Percentiles rank a stretch among this genome's conserved stretches.
phyloP scores from a whole-genome alignment of 2,797 vertebrate genomes.

The Phataginus tetradactyla region DNA sequence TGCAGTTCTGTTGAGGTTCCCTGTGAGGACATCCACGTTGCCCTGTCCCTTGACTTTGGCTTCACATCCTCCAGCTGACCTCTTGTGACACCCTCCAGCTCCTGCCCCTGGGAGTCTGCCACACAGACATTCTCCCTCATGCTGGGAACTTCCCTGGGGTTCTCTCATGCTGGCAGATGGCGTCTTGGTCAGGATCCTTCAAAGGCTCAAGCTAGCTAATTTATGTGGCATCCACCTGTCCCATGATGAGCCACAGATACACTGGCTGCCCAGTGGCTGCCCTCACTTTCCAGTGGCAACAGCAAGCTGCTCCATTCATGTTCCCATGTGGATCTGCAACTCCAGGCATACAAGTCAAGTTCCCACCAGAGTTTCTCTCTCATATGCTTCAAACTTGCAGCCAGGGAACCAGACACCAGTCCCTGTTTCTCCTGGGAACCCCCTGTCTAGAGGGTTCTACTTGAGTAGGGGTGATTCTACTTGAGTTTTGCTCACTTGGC shows the following conservation, averaged over 20 bases:
- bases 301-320: not conserved
- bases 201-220: not conserved
- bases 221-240: not conserved
- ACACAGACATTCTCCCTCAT: not conserved
- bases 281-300: not conserved
- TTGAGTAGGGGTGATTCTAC: not conserved
- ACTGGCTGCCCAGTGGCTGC: not conserved
- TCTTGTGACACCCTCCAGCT: not conserved
- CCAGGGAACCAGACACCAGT: not conserved
- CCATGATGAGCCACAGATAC: not conserved
- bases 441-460: not conserved
- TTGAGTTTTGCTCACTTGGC: not conserved
- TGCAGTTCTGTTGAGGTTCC: not conserved
- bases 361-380: not conserved
- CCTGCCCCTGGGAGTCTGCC: not conserved
- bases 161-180: not conserved
- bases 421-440: not conserved
- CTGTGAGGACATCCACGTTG: not conserved
- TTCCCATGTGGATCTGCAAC: too few relatives aligned
- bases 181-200: not conserved
- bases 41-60: not conserved
- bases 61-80: not conserved
- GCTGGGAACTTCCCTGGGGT: not conserved
- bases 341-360: not conserved
- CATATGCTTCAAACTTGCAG: not conserved